A percentile compares a stretch with the other conserved stretches of the same genome.
These are phyloP conservation scores for Pangasius sanitwongsei DNA, from an alignment of 2,797 vertebrate genomes.

Conservation along the genomic window DNA sequence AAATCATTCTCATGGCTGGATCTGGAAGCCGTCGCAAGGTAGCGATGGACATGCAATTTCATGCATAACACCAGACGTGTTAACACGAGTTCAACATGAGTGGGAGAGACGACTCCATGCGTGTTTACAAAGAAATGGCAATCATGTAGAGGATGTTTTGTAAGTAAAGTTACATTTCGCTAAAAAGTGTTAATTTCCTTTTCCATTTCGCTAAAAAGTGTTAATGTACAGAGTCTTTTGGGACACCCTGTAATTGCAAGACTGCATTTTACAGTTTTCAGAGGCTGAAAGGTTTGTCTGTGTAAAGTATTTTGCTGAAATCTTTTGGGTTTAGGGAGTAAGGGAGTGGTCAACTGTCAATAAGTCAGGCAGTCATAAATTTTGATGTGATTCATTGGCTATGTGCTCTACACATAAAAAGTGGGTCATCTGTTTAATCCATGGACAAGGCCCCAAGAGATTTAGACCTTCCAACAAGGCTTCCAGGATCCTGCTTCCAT, in stretches of 20 bases:
- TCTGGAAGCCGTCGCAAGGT: no score
- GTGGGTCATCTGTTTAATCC: conserved; percentile 20
- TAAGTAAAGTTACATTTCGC: no score
- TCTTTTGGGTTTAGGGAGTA: neutral
- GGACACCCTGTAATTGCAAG: neutral
- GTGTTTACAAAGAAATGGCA: no score
- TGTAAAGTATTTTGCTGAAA: neutral
- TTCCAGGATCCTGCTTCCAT: neutral
- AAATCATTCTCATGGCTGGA: no score
- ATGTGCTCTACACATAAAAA: neutral
- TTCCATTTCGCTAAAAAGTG: no score
- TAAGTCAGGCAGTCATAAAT: conserved; percentile 10
- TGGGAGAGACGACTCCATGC: no score
- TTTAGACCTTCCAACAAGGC: neutral
- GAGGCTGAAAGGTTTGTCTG: conserved; percentile 17
- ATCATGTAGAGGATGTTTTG: no score
- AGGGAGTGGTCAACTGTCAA: neutral
- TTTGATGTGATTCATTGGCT: conserved; percentile 13
- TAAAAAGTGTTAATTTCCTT: no score
- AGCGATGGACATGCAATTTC: no score
- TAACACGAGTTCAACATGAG: no score
- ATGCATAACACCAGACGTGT: no score
- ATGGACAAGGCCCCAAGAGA: neutral
- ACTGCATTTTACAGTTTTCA: conserved; percentile 15
- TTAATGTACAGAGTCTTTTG: no score